A percentile compares a stretch with the other conserved stretches of the same genome.
These are phyloP conservation scores for Drosophila hydei DNA, from an alignment of 1,140 invertebrate genomes.

Conservation along the genomic window DNA sequence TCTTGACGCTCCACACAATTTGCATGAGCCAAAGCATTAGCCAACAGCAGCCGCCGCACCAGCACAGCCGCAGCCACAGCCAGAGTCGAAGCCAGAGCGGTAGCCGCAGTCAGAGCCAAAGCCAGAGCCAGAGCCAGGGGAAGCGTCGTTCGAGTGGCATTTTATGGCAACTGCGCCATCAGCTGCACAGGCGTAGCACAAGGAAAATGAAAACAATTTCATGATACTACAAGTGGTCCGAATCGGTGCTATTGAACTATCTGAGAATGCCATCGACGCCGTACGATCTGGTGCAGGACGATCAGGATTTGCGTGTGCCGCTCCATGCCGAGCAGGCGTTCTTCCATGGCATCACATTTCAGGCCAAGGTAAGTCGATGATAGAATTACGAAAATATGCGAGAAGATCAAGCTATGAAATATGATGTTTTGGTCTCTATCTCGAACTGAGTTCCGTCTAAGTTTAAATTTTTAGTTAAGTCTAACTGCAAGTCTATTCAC, in stretches of 20 bases:
- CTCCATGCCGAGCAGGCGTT: conserved; percentile 98
- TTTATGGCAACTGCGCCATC: conserved; percentile 81
- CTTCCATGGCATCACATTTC: conserved; percentile 97
- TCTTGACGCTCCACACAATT: conserved; percentile 66
- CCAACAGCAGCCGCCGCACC: conserved; percentile 36
- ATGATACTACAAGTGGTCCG: conserved; percentile 84
- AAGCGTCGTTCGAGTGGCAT: conserved; percentile 65
- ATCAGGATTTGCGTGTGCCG: conserved; percentile 96
- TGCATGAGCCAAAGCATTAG: conserved; percentile 73
- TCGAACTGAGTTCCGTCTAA: background rate
- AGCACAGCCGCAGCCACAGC: conserved; percentile 26
- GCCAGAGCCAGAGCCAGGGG: conserved; percentile 19
- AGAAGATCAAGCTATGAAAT: too few relatives aligned
- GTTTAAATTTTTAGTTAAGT: background rate
- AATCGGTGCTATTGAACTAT: conserved; percentile 84
- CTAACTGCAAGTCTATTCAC: too few relatives aligned
- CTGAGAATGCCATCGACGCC: conserved; percentile 92
- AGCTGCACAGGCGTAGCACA: conserved; percentile 81
- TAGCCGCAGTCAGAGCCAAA: conserved; percentile 29
- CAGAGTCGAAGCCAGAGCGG: conserved; percentile 31
- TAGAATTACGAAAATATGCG: too few relatives aligned
- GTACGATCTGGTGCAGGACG: conserved; percentile 97
- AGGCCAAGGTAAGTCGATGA: conserved; percentile 93
- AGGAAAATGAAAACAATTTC: conserved; percentile 84
- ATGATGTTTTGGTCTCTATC: too few relatives aligned